Conservation (phyloP, 2,888 invertebrate species). For the Eugnorisma glareosa region DNA sequence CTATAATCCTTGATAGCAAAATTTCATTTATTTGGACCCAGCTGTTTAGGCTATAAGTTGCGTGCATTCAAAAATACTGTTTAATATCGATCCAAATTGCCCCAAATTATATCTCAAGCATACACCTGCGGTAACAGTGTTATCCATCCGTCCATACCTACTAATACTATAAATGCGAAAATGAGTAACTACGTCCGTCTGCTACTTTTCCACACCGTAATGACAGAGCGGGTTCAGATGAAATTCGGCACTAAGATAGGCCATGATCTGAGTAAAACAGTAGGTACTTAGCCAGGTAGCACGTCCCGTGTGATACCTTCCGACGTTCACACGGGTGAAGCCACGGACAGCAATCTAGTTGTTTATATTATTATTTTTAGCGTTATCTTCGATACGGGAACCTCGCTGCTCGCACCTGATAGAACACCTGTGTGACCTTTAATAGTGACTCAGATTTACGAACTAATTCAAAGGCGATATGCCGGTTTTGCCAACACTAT, state of each 20-base stretch:
- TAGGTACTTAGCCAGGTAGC: too few relatives aligned
- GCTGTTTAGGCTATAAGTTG: neutral
- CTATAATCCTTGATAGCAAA: neutral
- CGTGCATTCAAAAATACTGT: neutral
- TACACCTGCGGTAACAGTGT: conserved; percentile 8
- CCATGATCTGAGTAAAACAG: too few relatives aligned
- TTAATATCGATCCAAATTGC: conserved; percentile 22
- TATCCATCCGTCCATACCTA: neutral
- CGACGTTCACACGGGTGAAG: neutral
- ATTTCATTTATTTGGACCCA: neutral
- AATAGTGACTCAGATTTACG: conserved; percentile 5
- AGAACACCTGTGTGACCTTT: conserved; percentile 11
- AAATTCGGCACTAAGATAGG: neutral
- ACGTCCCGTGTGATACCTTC: neutral
- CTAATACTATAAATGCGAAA: neutral
- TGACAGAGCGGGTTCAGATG: neutral
- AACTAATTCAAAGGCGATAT: neutral
- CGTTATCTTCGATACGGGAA: conserved; percentile 5
- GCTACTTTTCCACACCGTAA: neutral
- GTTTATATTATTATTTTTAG: neutral
- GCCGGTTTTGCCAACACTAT: neutral
- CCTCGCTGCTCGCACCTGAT: neutral
- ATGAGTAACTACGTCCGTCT: neutral
- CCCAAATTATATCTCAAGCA: conserved; percentile 30
- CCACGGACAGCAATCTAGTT: neutral